These are phyloP conservation scores for Xenopus laevis DNA, from an alignment of 2,113 vertebrate genomes.

Conservation along the genomic window DNA sequence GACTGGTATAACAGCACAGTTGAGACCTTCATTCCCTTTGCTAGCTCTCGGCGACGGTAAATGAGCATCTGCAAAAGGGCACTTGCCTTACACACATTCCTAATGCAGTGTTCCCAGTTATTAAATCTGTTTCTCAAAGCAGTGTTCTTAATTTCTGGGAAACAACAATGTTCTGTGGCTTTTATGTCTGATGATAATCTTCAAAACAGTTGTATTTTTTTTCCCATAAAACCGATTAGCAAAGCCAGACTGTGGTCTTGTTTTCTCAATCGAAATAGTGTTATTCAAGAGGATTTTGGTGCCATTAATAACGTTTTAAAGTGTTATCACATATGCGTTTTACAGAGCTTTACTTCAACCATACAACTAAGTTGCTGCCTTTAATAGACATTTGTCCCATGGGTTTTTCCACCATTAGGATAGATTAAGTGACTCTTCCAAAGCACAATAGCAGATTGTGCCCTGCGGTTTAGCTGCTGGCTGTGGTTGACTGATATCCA, in stretches of 20 bases:
- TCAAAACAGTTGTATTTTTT: neutral
- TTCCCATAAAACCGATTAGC: neutral
- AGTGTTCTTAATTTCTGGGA: neutral
- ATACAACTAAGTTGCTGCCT: slow-evolving; percentile 58
- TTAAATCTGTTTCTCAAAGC: no score
- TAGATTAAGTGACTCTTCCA: slow-evolving; percentile 79
- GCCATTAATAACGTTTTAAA: slow-evolving; percentile 58
- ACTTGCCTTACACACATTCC: no score
- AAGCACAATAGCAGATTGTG: slow-evolving; percentile 76
- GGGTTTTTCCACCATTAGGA: slow-evolving; percentile 75
- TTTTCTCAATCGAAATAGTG: slow-evolving; percentile 48
- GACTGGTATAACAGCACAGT: no score
- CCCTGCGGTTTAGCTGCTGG: slow-evolving; percentile 70
- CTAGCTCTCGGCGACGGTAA: no score
- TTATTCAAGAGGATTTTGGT: slow-evolving; percentile 50
- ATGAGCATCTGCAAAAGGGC: no score
- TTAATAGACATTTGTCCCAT: slow-evolving; percentile 63
- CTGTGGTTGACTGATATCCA: slow-evolving; percentile 83
- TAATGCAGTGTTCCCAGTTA: no score
- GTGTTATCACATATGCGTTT: slow-evolving; percentile 58
- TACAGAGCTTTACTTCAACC: slow-evolving; percentile 54
- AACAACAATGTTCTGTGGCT: neutral
- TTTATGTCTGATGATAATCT: neutral
- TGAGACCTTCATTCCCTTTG: no score
- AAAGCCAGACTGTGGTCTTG: slow-evolving; percentile 36